These are phyloP conservation scores for Mormoops blainvillei DNA, from an alignment of 2,113 vertebrate species.

Conservation along the genomic window DNA sequence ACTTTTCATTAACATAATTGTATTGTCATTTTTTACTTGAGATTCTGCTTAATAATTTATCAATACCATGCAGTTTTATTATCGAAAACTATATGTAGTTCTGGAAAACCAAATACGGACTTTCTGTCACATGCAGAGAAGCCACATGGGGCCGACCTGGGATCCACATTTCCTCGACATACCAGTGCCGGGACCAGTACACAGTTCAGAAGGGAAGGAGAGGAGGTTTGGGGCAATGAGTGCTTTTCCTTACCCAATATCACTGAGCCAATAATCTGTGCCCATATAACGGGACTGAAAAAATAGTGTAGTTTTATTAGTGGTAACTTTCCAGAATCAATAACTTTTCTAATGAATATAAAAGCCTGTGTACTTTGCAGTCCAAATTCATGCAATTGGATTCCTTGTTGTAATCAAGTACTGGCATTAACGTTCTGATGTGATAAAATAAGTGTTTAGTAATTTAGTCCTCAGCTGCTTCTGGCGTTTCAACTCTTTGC, in stretches of 20 bases:
- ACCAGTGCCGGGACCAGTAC: neutral
- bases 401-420: slow-evolving; percentile 54
- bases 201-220: neutral
- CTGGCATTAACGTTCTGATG: slow-evolving; percentile 37
- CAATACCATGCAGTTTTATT: neutral
- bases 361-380: slow-evolving; percentile 33
- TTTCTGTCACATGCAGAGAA: neutral
- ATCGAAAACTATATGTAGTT: neutral
- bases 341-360: slow-evolving; percentile 67
- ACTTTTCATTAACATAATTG: neutral
- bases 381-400: slow-evolving; percentile 19
- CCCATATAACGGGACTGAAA: slow-evolving; percentile 30
- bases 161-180: neutral
- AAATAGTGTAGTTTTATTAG: slow-evolving; percentile 58
- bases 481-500: slow-evolving; percentile 43
- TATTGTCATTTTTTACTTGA: neutral
- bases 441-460: slow-evolving; percentile 57
- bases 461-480: slow-evolving; percentile 54
- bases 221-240: slow-evolving; percentile 49
- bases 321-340: slow-evolving; percentile 62
- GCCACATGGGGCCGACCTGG: fast-evolving
- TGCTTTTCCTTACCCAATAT: slow-evolving; percentile 51
- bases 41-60: neutral
- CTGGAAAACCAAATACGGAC: neutral
- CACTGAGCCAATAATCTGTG: slow-evolving; percentile 65